A percentile compares a stretch with the other conserved stretches of the same genome.
Conservation (phyloP, 2,797 vertebrate species). For the Hephaestus fuliginosus region DNA sequence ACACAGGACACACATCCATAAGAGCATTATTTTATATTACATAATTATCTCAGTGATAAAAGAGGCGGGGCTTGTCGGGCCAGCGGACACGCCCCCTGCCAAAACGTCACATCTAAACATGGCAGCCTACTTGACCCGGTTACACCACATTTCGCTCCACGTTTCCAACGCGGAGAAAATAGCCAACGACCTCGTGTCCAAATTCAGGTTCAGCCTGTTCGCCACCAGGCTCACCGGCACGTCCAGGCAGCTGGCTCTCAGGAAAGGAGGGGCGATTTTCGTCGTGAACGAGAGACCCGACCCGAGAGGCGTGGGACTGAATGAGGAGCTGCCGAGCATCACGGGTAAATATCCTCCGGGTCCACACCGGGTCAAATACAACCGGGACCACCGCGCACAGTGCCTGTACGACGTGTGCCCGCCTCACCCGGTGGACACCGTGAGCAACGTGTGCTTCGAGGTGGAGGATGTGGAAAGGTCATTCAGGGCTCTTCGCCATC, state of each 20-base stretch:
- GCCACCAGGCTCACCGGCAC: slow-evolving; percentile 82
- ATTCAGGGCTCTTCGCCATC: slow-evolving; percentile 76
- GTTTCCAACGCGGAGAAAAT: slow-evolving; percentile 85
- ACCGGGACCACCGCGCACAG: neutral
- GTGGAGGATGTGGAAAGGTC: slow-evolving; percentile 87
- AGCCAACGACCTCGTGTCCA: slow-evolving; percentile 83
- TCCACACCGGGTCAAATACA: neutral
- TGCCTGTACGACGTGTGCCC: slow-evolving; percentile 86
- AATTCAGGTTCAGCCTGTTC: slow-evolving; percentile 89
- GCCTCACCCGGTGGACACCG: slow-evolving; percentile 85
- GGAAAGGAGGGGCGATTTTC: slow-evolving; percentile 88
- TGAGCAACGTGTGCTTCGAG: slow-evolving; percentile 93
- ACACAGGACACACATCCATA: no score
- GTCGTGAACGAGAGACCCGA: slow-evolving; percentile 87
- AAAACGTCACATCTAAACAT: slow-evolving; percentile 79
- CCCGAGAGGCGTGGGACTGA: slow-evolving; percentile 4
- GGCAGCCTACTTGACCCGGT: slow-evolving; percentile 86
- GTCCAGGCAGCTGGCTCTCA: slow-evolving; percentile 89
- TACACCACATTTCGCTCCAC: slow-evolving; percentile 92
- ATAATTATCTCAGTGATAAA: no score
- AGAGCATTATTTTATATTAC: no score
- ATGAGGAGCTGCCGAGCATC: slow-evolving; percentile 22
- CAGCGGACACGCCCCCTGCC: slow-evolving; percentile 49
- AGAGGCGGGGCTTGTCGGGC: neutral
- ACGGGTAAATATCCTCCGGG: neutral